A percentile compares a stretch with the other conserved stretches of the same genome.
These are phyloP conservation scores for Alloscopus bannaensis DNA, from an alignment of 2,888 invertebrate species.

Conservation along the genomic window DNA sequence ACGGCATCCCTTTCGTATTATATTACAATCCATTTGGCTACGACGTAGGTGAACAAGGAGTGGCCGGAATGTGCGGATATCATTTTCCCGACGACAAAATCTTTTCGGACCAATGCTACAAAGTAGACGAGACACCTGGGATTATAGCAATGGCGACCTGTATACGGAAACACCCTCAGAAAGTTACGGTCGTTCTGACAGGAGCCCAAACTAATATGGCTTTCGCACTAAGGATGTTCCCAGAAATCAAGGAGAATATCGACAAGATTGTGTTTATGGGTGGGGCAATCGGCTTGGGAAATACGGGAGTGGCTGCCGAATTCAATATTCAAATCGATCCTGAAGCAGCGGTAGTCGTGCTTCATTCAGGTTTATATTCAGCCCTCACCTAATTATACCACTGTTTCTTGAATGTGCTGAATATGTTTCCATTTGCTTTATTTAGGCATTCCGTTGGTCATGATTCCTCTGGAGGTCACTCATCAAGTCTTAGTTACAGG, in stretches of 20 bases:
- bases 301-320: conserved; percentile 64
- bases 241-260: conserved; percentile 59
- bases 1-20: too few species aligned
- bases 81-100: conserved; percentile 65
- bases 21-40: background rate
- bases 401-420: background rate
- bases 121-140: conserved; percentile 38
- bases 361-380: conserved; percentile 69
- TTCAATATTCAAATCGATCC: conserved; percentile 68
- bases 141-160: conserved; percentile 55
- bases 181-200: conserved; percentile 63
- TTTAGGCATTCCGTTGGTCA: conserved; percentile 61
- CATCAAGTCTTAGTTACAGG: conserved; percentile 54
- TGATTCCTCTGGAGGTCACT: conserved; percentile 66
- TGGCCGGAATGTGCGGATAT: conserved; percentile 68
- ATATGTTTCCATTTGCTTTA: conserved; percentile 3
- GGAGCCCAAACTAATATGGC: conserved; percentile 67
- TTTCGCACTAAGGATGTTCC: conserved; percentile 61
- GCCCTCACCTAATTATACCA: too few species aligned
- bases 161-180: conserved; percentile 25
- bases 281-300: conserved; percentile 66
- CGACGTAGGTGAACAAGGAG: conserved; percentile 65
- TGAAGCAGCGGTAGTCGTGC: conserved; percentile 60
- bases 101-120: conserved; percentile 36
- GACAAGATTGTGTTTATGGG: conserved; percentile 66